phyloP scores from a whole-genome alignment of 2,797 vertebrate genomes.

The Discoglossus pictus region DNA sequence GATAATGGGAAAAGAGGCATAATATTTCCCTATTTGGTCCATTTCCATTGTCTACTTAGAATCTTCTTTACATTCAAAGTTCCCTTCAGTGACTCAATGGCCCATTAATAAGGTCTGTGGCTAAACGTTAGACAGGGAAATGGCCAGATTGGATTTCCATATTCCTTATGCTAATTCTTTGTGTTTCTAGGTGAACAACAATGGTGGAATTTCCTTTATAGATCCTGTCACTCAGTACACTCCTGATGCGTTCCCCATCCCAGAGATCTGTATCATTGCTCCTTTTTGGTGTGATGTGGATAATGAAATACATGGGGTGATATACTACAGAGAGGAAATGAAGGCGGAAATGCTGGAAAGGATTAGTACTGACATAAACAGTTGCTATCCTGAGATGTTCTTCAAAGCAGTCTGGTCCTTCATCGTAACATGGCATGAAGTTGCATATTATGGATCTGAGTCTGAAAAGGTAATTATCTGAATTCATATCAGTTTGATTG shows the following conservation, averaged over 20 bases:
- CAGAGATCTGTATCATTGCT: constrained; percentile 7
- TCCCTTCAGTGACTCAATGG: too few relatives aligned
- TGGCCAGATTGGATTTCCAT: too few relatives aligned
- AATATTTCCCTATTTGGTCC: too few relatives aligned
- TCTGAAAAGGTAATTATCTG: constrained; percentile 59
- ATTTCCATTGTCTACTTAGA: too few relatives aligned
- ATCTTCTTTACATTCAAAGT: too few relatives aligned
- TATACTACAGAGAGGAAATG: constrained; percentile 63
- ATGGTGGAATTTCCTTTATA: constrained; percentile 57
- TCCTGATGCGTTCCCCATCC: constrained; percentile 52
- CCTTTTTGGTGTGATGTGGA: constrained; percentile 56
- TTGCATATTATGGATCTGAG: constrained; percentile 57
- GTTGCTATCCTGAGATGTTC: constrained; percentile 50
- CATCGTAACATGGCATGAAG: constrained; percentile 70
- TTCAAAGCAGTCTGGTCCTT: constrained; percentile 66
- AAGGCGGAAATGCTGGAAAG: constrained; percentile 17
- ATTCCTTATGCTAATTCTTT: neutral
- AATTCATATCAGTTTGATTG: too few relatives aligned
- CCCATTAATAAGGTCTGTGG: too few relatives aligned
- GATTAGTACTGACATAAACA: constrained; percentile 62
- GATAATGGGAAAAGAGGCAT: too few relatives aligned
- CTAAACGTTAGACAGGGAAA: too few relatives aligned
- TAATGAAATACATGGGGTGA: constrained; percentile 9
- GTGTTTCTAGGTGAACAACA: constrained; percentile 62
- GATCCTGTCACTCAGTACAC: neutral